Conservation (phyloP, 1,140 invertebrate genomes). For the Monochamus saltuarius region DNA sequence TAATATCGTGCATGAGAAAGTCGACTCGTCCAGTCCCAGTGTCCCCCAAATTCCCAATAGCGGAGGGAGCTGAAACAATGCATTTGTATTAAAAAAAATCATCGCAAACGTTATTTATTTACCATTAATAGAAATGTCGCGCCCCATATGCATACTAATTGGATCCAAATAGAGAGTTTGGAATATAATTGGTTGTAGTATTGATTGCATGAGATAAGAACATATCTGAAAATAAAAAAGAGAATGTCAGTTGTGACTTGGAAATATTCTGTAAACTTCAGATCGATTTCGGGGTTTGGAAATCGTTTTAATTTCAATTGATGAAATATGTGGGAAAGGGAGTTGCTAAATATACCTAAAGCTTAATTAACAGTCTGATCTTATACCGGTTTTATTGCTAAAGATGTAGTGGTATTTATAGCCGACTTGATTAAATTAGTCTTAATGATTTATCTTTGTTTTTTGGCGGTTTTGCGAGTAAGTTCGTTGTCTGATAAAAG, state of each 20-base stretch:
- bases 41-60: constrained; percentile 77
- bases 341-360: neutral
- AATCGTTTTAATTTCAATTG: too few relatives aligned
- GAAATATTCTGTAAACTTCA: too few relatives aligned
- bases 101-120: constrained; percentile 36
- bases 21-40: constrained; percentile 71
- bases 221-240: constrained; percentile 63
- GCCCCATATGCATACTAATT: constrained; percentile 75
- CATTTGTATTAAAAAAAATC: neutral
- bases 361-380: neutral
- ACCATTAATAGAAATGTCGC: constrained; percentile 67
- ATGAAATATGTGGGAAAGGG: too few relatives aligned
- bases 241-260: too few relatives aligned
- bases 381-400: neutral
- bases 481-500: too few relatives aligned
- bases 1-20: constrained; percentile 85
- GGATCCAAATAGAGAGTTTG: constrained; percentile 66
- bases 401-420: too few relatives aligned
- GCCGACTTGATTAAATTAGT: too few relatives aligned
- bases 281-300: too few relatives aligned
- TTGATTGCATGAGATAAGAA: constrained; percentile 75
- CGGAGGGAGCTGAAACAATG: constrained; percentile 67
- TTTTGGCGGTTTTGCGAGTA: too few relatives aligned
- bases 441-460: too few relatives aligned
- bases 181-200: constrained; percentile 76